Percentiles rank a stretch among this genome's conserved stretches.
These are phyloP conservation scores for Amiota mariae DNA, from an alignment of 2,888 invertebrate species.

Conservation along the genomic window DNA sequence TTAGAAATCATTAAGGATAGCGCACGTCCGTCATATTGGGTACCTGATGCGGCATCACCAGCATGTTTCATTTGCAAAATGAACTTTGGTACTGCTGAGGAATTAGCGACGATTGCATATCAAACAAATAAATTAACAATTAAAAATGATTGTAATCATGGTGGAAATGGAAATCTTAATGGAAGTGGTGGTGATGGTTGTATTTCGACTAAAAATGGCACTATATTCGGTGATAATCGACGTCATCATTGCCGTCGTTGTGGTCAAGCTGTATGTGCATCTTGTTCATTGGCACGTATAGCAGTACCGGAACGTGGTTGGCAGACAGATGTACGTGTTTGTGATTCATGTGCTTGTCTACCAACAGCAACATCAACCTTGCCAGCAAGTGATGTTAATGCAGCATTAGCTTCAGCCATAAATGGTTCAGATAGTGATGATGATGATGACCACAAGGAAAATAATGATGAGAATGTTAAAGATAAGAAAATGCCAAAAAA, in stretches of 20 bases:
- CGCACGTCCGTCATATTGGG: slow-evolving; percentile 86
- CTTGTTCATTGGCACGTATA: slow-evolving; percentile 75
- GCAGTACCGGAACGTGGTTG: slow-evolving; percentile 84
- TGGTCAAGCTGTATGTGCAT: slow-evolving; percentile 81
- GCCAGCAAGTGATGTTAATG: neutral
- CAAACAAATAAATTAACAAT: slow-evolving; percentile 52
- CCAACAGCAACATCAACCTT: slow-evolving; percentile 44
- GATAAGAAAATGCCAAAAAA: too few species aligned
- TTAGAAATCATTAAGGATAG: slow-evolving; percentile 82
- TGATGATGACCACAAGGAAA: neutral
- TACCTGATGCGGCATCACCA: slow-evolving; percentile 82
- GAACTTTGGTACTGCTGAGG: slow-evolving; percentile 76
- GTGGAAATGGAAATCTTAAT: neutral
- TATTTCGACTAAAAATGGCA: neutral
- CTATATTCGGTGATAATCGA: slow-evolving; percentile 60
- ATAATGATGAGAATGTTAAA: neutral
- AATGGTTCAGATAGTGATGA: slow-evolving; percentile 35
- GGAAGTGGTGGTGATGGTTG: neutral
- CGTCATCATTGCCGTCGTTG: slow-evolving; percentile 83
- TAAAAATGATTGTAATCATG: too few species aligned
- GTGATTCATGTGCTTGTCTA: slow-evolving; percentile 78
- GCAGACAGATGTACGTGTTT: slow-evolving; percentile 83
- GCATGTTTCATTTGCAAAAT: slow-evolving; percentile 80
- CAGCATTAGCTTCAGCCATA: slow-evolving; percentile 47
- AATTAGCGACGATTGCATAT: slow-evolving; percentile 66